These are phyloP conservation scores for Siniperca obscura DNA, from an alignment of 2,797 vertebrate genomes.

Conservation along the genomic window DNA sequence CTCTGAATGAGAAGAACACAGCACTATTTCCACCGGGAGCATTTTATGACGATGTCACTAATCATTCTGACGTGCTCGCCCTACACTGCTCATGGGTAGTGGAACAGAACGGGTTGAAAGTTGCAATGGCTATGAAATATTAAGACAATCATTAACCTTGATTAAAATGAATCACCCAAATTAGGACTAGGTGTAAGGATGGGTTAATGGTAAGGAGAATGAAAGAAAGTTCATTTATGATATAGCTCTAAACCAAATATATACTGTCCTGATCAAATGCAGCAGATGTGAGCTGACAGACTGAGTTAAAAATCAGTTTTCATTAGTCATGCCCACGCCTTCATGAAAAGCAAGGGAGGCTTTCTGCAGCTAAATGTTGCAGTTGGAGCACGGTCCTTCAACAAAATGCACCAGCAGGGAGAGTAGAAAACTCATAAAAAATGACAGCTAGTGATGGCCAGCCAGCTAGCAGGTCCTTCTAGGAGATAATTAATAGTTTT, in stretches of 20 bases:
- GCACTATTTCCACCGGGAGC: constrained; percentile 55
- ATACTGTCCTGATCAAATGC: constrained; percentile 39
- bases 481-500: constrained; percentile 82
- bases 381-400: constrained; percentile 54
- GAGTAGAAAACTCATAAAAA: constrained; percentile 77
- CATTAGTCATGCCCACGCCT: constrained; percentile 60
- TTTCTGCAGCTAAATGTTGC: constrained; percentile 67
- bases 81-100: constrained; percentile 41
- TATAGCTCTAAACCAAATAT: constrained; percentile 39
- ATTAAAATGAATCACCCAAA: constrained; percentile 70
- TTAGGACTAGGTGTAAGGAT: constrained; percentile 40
- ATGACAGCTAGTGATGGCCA: constrained; percentile 78
- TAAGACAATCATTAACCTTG: constrained; percentile 68
- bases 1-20: constrained; percentile 44
- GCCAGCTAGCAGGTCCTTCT: constrained; percentile 75
- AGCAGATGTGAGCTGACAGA: constrained; percentile 41
- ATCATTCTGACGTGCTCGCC: constrained; percentile 68
- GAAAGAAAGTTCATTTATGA: constrained; percentile 44
- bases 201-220: constrained; percentile 41
- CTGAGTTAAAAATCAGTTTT: constrained; percentile 58
- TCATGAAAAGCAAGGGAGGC: constrained; percentile 51
- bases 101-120: constrained; percentile 47
- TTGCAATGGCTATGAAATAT: constrained; percentile 63
- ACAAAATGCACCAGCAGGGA: constrained; percentile 68
- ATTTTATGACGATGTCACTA: constrained; percentile 64